Percentiles rank a stretch among this genome's conserved stretches.
These are phyloP conservation scores for Orussus abietinus DNA, from an alignment of 1,140 invertebrate species.

Conservation along the genomic window DNA sequence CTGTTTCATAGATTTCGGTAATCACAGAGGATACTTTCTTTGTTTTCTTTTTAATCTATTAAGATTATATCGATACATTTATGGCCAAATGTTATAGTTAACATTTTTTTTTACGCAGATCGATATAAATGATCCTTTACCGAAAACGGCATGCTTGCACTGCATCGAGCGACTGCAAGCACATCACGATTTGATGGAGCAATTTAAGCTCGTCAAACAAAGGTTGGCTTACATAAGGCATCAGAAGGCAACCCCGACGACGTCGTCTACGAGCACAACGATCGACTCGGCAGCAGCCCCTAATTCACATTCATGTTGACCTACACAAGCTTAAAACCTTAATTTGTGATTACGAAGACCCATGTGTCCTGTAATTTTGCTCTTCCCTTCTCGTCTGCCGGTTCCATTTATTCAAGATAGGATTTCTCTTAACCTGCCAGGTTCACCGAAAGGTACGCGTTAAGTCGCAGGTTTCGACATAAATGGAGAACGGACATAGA, in stretches of 20 bases:
- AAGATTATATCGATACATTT: not conserved
- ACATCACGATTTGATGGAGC: slow-evolving; percentile 65
- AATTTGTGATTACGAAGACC: too few species aligned
- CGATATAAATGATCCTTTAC: slow-evolving; percentile 66
- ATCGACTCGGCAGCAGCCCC: slow-evolving; percentile 36
- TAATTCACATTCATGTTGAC: slow-evolving; percentile 43
- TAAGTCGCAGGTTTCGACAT: too few species aligned
- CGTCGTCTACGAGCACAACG: slow-evolving; percentile 27
- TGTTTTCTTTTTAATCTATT: slow-evolving; percentile 6
- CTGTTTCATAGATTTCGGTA: too few species aligned
- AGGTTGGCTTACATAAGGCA: slow-evolving; percentile 34
- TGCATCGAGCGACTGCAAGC: slow-evolving; percentile 67
- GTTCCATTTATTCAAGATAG: too few species aligned
- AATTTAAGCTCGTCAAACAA: slow-evolving; percentile 48
- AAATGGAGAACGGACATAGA: too few species aligned
- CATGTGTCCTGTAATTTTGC: too few species aligned
- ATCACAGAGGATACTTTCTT: slow-evolving; percentile 10
- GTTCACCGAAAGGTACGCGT: too few species aligned
- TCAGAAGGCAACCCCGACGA: slow-evolving; percentile 30
- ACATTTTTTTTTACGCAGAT: slow-evolving; percentile 52
- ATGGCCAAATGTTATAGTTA: not conserved
- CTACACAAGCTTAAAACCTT: too few species aligned
- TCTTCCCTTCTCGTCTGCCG: too few species aligned
- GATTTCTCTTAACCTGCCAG: too few species aligned
- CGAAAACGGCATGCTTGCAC: slow-evolving; percentile 69